A percentile compares a stretch with the other conserved stretches of the same genome.
phyloP scores from a whole-genome alignment of 2,113 vertebrate species.

The Elephas maximus region DNA sequence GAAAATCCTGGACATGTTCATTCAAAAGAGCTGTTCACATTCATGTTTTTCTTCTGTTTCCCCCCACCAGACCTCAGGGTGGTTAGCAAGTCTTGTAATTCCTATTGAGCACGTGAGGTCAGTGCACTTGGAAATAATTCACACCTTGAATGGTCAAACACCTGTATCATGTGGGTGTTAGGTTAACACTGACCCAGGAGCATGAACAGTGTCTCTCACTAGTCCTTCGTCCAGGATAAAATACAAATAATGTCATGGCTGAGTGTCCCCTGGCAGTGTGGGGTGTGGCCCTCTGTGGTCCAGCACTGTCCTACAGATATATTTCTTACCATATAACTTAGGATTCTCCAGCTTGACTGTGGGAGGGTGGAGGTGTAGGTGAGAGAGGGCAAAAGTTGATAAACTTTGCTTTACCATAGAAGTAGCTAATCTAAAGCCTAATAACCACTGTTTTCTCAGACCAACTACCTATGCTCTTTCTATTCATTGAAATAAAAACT shows the following conservation, averaged over 20 bases:
- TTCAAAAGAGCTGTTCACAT: neutral
- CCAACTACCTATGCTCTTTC: neutral
- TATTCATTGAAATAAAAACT: conserved; percentile 5
- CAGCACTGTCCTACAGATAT: neutral
- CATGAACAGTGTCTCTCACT: neutral
- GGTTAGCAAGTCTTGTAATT: neutral
- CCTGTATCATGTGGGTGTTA: neutral
- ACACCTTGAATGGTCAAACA: neutral
- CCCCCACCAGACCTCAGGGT: neutral
- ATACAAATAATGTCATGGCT: neutral
- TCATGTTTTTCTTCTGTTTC: neutral
- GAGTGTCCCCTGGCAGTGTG: neutral
- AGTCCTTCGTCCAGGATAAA: neutral
- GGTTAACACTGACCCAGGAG: neutral
- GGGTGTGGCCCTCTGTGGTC: neutral
- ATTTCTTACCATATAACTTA: neutral
- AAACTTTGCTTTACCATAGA: neutral
- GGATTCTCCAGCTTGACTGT: neutral
- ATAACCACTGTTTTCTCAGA: neutral
- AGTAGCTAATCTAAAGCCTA: neutral
- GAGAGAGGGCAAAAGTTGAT: neutral
- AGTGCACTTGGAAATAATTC: neutral
- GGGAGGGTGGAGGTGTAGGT: neutral
- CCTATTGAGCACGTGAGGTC: accelerated
- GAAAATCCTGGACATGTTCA: neutral